Conservation (phyloP, 2,888 invertebrate genomes). For the Campopleginae sp. region DNA sequence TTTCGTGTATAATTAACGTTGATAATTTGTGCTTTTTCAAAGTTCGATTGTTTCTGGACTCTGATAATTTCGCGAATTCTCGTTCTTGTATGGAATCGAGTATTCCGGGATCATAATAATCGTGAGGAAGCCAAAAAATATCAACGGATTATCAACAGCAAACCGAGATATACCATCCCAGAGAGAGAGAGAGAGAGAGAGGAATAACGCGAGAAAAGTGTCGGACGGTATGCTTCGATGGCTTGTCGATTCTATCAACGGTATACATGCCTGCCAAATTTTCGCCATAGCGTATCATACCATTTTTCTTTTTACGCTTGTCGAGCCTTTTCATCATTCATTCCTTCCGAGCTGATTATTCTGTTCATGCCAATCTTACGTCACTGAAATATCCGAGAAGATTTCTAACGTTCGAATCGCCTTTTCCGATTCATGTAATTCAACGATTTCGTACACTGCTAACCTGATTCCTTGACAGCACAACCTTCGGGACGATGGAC, state of each 20-base stretch:
- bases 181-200: too few relatives aligned
- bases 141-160: neutral
- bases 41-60: neutral
- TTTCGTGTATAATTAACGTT: neutral
- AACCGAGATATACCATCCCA: too few relatives aligned
- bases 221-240: conserved; percentile 79
- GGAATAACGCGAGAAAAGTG: conserved; percentile 37
- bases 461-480: neutral
- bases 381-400: neutral
- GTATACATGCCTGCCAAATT: conserved; percentile 73
- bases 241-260: conserved; percentile 77
- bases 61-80: neutral
- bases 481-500: neutral
- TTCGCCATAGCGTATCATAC: conserved; percentile 14
- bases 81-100: neutral
- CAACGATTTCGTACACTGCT: neutral
- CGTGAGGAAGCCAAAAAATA: conserved; percentile 7
- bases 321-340: neutral
- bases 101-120: conserved; percentile 25
- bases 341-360: neutral
- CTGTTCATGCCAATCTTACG: neutral
- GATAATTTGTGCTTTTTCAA: neutral
- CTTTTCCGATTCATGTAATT: neutral
- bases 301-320: neutral
- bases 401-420: neutral